Base-by-base conservation (phyloP, 2,797 vertebrate genomes). In the Hypotaenidia philippensis region DNA sequence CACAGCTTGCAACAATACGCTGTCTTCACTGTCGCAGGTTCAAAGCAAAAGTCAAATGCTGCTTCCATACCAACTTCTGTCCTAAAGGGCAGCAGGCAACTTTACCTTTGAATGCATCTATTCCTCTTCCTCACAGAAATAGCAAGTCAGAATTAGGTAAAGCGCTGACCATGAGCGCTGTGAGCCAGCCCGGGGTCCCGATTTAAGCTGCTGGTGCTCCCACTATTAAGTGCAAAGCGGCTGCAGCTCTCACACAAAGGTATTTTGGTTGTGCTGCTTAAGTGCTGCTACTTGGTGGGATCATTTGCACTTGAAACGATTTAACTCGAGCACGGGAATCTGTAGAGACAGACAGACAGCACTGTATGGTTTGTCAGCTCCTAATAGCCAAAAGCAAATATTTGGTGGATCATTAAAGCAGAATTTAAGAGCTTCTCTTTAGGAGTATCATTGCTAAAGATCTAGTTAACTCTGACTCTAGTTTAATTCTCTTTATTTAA, bases 71-170 rank as follows among this genome's bases (percentile, higher is more conserved):
- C 47, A 59, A 45, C 52, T 59, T 64, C 83, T 89, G 63, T 44
- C 80, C 78, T 49, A 13, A 40, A 82, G 59, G 53, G 84, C 70
- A 87, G 70, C 32, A 90, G 20, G 29, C 80, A 89, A 20, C 60
- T 75, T 89, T 56, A 91, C 74, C 56, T 96, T 47, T 56, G 66
- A 83, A 84, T 4, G 49, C 32, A 88, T 61, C 91, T 94, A 83
- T 90, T 97, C 91, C 79, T 83, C 82, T 41, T 59, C 41, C 69
- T 44, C 65, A 40, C 59, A 83, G 77, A 93, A 95, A 93, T 10
- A 90, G 88, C 55, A 72, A 68, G 55, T 27, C 66, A 72, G 79
- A 86, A 77, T 75, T 50, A 76, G 90, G 74, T 26, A 83, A 52
- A 36, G 71, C 63, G 29, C 45, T 27, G 50, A 86, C 60, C 45